Conservation (phyloP, 2,113 vertebrate genomes). For the Microcebus ravelobensis region DNA sequence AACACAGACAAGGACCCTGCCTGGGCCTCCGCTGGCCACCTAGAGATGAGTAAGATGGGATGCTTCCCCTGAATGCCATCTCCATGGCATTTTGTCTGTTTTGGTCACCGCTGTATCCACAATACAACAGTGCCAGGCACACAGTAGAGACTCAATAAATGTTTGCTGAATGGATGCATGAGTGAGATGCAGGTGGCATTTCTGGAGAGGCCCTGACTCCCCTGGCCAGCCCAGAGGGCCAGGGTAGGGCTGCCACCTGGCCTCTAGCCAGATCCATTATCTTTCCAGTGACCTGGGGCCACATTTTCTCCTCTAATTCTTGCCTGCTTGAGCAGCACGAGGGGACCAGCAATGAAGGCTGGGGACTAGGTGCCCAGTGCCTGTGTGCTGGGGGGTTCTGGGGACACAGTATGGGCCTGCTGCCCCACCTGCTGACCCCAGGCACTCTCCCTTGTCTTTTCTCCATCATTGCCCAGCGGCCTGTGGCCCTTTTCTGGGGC, state of each 20-base stretch:
- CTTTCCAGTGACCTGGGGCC: neutral
- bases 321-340: neutral
- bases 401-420: neutral
- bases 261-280: neutral
- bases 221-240: neutral
- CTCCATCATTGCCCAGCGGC: neutral
- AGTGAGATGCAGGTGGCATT: neutral
- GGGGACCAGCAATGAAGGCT: neutral
- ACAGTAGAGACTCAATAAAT: neutral
- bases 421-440: too few species aligned
- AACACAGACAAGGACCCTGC: neutral
- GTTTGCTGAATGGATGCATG: neutral
- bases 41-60: too few species aligned
- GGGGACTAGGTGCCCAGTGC: fast-evolving
- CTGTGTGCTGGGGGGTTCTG: fast-evolving
- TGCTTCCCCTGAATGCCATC: neutral
- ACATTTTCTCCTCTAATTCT: neutral
- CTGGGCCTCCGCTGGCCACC: neutral
- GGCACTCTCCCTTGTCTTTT: neutral
- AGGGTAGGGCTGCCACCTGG: neutral
- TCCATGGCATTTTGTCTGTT: neutral
- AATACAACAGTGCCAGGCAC: neutral
- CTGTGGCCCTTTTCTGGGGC: neutral
- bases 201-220: neutral
- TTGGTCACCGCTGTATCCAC: neutral